A percentile compares a stretch with the other conserved stretches of the same genome.
phyloP scores from a whole-genome alignment of 2,888 invertebrate genomes.

The Drosophila peninsularis region DNA sequence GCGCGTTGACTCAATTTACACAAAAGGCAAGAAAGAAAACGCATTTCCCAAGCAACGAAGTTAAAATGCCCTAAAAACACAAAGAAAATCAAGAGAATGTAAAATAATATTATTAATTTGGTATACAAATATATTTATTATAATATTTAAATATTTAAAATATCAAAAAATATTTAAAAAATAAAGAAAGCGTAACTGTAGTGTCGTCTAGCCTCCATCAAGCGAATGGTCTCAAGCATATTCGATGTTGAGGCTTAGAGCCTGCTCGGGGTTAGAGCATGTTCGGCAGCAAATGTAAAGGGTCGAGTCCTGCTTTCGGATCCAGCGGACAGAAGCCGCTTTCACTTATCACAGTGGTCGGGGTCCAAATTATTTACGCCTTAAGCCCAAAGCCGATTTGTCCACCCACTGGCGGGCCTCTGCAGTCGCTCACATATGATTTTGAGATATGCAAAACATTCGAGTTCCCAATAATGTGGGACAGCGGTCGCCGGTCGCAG shows the following conservation, averaged over 20 bases:
- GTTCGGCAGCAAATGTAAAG: slow-evolving; percentile 38
- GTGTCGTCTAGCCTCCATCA: neutral
- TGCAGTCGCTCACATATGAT: slow-evolving; percentile 21
- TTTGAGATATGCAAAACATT: slow-evolving; percentile 44
- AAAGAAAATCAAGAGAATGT: neutral
- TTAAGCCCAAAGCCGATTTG: slow-evolving; percentile 77
- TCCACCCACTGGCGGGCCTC: slow-evolving; percentile 27
- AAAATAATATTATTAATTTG: neutral
- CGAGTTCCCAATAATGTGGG: slow-evolving; percentile 22
- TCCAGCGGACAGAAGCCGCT: slow-evolving; percentile 61
- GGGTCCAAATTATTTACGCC: slow-evolving; percentile 79
- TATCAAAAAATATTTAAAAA: neutral
- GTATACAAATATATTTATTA: neutral
- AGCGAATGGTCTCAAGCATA: neutral
- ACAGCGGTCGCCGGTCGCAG: slow-evolving; percentile 26
- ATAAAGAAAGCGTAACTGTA: neutral
- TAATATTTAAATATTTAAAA: neutral
- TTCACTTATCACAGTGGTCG: slow-evolving; percentile 69
- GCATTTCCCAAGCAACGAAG: slow-evolving; percentile 11
- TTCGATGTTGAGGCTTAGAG: neutral
- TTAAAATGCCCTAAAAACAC: slow-evolving; percentile 24
- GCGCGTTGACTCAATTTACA: slow-evolving; percentile 68
- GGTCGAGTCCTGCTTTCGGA: slow-evolving; percentile 49
- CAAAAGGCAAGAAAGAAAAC: slow-evolving; percentile 50
- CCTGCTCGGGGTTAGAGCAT: slow-evolving; percentile 5